phyloP scores from a whole-genome alignment of 2,113 vertebrate species.

The Phalacrocorax brasilianus region DNA sequence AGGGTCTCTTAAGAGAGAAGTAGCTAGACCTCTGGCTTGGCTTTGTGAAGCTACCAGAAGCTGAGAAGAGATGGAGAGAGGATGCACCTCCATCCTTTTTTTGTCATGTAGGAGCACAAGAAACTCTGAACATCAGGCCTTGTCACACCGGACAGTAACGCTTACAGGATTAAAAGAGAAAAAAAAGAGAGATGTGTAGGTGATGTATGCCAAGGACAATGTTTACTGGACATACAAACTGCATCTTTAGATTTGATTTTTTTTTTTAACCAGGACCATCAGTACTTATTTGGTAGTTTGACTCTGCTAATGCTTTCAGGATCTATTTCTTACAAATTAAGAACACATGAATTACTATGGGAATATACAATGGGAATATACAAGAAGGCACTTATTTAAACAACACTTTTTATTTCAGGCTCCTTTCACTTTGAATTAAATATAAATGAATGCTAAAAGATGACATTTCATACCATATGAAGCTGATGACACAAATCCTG shows the following conservation, averaged over 20 bases:
- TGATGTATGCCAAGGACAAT: background rate
- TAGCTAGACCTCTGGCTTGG: background rate
- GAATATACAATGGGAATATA: background rate
- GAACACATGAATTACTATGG: background rate
- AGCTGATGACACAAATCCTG: background rate
- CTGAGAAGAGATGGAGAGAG: background rate
- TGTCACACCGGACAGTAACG: background rate
- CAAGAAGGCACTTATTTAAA: background rate
- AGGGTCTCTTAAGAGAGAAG: background rate
- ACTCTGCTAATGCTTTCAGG: background rate
- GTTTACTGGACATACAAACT: background rate
- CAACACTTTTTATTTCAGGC: background rate
- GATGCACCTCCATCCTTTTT: background rate
- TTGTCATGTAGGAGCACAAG: background rate
- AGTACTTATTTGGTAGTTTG: background rate
- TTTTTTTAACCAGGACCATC: background rate
- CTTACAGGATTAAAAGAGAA: background rate
- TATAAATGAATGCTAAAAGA: background rate
- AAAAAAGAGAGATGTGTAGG: background rate
- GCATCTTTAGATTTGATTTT: background rate
- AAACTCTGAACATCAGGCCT: background rate
- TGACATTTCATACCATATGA: background rate
- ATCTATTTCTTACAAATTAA: background rate
- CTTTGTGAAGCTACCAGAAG: background rate
- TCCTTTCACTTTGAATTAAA: slow-evolving; percentile 7